These are phyloP conservation scores for Chalcis sispes DNA, from an alignment of 2,888 invertebrate species.

Conservation along the genomic window DNA sequence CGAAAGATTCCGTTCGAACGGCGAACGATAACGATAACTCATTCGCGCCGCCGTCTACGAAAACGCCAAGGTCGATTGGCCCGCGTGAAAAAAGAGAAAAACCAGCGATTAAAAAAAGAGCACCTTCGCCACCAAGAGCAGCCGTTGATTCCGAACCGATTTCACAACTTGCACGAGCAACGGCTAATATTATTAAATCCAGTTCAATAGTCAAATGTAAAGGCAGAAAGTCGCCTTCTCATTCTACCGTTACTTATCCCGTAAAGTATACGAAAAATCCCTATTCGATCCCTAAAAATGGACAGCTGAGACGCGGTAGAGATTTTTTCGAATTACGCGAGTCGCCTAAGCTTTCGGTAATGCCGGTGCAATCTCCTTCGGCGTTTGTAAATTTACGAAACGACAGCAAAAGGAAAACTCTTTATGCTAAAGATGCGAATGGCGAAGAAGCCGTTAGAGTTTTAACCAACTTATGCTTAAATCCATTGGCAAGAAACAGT, in stretches of 20 bases:
- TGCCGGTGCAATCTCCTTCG: not conserved
- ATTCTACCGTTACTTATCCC: slow-evolving; percentile 21
- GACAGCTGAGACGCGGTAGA: not conserved
- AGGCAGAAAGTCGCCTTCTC: not conserved
- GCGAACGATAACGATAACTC: not conserved
- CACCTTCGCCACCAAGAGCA: slow-evolving; percentile 30
- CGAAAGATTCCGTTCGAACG: not conserved
- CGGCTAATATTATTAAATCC: not conserved
- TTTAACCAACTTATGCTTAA: slow-evolving; percentile 69
- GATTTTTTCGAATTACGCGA: slow-evolving; percentile 56
- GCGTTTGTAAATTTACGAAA: slow-evolving; percentile 39
- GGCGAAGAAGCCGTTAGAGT: slow-evolving; percentile 71
- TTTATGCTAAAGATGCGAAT: slow-evolving; percentile 71
- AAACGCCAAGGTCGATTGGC: not conserved
- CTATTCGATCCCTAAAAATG: slow-evolving; percentile 18
- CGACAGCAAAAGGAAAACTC: slow-evolving; percentile 67
- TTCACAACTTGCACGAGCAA: not conserved
- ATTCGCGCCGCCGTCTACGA: not conserved
- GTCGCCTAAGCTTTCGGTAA: slow-evolving; percentile 39
- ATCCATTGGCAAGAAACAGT: slow-evolving; percentile 70
- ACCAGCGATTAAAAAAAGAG: slow-evolving; percentile 40
- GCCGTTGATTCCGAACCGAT: not conserved
- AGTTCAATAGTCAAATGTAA: not conserved
- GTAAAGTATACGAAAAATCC: slow-evolving; percentile 44
- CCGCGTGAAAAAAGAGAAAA: slow-evolving; percentile 38